Percentiles rank a stretch among this genome's conserved stretches.
These are phyloP conservation scores for Pentamera pediparva DNA, from an alignment of 53 echinoderm and acorn worm species.

Conservation along the genomic window DNA sequence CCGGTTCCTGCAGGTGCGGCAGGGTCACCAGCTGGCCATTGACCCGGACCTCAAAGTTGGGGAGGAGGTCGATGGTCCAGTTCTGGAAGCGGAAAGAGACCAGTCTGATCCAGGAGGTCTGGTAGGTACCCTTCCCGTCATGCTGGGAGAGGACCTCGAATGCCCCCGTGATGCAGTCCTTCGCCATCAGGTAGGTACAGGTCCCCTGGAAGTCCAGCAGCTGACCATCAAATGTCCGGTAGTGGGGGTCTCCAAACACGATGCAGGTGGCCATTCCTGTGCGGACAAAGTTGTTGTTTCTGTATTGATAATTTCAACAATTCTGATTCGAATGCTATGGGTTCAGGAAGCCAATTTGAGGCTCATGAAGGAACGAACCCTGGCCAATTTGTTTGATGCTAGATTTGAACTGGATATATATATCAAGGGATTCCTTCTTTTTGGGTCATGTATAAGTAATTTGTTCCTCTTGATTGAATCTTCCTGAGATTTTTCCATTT, in stretches of 20 bases:
- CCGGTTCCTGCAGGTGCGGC: slow-evolving; percentile 71
- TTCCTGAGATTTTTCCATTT: too few relatives aligned
- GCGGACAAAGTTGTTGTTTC: too few relatives aligned
- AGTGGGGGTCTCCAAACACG: slow-evolving; percentile 97
- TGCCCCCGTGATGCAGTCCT: slow-evolving; percentile 63
- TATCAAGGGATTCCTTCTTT: too few relatives aligned
- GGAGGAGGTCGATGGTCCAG: slow-evolving; percentile 75
- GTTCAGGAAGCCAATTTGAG: too few relatives aligned
- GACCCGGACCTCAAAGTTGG: slow-evolving; percentile 65
- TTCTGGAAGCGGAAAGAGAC: slow-evolving; percentile 68
- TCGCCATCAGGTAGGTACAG: slow-evolving; percentile 71
- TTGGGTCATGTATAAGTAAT: too few relatives aligned
- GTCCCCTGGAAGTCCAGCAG: slow-evolving; percentile 96
- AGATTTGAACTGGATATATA: too few relatives aligned
- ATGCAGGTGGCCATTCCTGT: slow-evolving; percentile 88
- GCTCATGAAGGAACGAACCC: too few relatives aligned
- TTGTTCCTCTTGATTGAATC: too few relatives aligned
- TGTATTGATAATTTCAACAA: too few relatives aligned
- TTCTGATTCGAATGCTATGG: too few relatives aligned
- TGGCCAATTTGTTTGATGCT: too few relatives aligned
- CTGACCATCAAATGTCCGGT: slow-evolving; percentile 86
- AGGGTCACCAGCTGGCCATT: slow-evolving; percentile 52
- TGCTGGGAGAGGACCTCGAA: slow-evolving; percentile 92
- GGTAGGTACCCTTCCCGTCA: slow-evolving; percentile 87
- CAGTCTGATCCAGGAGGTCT: slow-evolving; percentile 79